Conservation (phyloP, 2,888 invertebrate species). For the Agrochola lota region DNA sequence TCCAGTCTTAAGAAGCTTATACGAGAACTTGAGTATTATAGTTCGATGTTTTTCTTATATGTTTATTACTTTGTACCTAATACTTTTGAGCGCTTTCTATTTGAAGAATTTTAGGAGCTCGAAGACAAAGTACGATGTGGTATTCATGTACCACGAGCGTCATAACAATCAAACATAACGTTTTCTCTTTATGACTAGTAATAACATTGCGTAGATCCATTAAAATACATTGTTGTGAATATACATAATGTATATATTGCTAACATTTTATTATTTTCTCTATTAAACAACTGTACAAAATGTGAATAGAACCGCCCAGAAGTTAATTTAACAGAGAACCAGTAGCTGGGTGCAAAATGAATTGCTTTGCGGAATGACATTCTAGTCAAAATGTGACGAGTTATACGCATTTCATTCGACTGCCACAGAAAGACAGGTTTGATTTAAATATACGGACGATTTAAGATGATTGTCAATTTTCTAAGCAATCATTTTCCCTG, state of each 20-base stretch:
- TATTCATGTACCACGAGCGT: constrained; percentile 51
- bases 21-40: constrained; percentile 12
- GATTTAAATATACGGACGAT: not conserved
- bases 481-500: not conserved
- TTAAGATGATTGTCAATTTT: not conserved
- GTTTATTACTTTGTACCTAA: constrained; percentile 22
- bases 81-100: constrained; percentile 46
- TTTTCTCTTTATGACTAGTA: constrained; percentile 53
- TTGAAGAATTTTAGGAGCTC: constrained; percentile 27
- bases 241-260: constrained; percentile 19
- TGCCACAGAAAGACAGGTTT: not conserved
- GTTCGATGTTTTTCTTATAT: not conserved
- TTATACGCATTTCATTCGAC: not conserved
- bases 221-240: constrained; percentile 16
- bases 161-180: constrained; percentile 47
- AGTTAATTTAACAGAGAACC: not conserved
- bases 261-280: constrained; percentile 15
- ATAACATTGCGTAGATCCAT: constrained; percentile 25
- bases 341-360: not conserved
- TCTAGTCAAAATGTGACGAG: not conserved
- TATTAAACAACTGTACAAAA: not conserved
- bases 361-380: not conserved
- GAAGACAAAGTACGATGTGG: constrained; percentile 20
- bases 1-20: constrained; percentile 2
- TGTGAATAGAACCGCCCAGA: not conserved